A percentile compares a stretch with the other conserved stretches of the same genome.
Conservation (phyloP, 1,140 invertebrate species). For the Ceratoteleas bidentatus region DNA sequence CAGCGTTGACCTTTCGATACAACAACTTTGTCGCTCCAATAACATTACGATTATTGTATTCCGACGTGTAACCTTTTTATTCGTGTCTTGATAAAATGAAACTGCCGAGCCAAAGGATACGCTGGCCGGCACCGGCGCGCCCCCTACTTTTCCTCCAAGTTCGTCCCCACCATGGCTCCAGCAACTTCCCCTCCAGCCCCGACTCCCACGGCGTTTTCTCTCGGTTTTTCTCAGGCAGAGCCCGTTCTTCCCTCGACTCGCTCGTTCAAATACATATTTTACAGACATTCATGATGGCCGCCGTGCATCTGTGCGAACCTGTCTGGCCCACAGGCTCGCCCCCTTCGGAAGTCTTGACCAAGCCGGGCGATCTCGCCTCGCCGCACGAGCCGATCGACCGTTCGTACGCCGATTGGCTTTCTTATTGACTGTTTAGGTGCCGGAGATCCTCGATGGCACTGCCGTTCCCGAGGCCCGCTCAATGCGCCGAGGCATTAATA, state of each 20-base stretch:
- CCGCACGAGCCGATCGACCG: conserved; percentile 61
- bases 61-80: conserved; percentile 57
- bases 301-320: conserved; percentile 81
- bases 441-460: conserved; percentile 41
- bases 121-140: conserved; percentile 43
- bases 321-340: conserved; percentile 75
- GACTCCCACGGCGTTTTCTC: conserved; percentile 62
- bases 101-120: conserved; percentile 52
- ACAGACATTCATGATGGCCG: conserved; percentile 82
- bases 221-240: conserved; percentile 63
- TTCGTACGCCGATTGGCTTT: conserved; percentile 54
- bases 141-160: conserved; percentile 38
- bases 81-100: conserved; percentile 62
- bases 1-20: conserved; percentile 41
- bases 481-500: too few relatives aligned
- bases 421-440: conserved; percentile 65
- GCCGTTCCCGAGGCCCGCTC: too few relatives aligned
- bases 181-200: conserved; percentile 46
- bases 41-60: conserved; percentile 63
- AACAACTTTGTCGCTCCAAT: conserved; percentile 57
- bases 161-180: conserved; percentile 29
- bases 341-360: conserved; percentile 66
- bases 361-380: conserved; percentile 50
- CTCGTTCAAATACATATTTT: conserved; percentile 81
- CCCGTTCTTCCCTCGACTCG: conserved; percentile 58